phyloP scores from a whole-genome alignment of 2,113 vertebrate genomes.

The Indicator indicator region DNA sequence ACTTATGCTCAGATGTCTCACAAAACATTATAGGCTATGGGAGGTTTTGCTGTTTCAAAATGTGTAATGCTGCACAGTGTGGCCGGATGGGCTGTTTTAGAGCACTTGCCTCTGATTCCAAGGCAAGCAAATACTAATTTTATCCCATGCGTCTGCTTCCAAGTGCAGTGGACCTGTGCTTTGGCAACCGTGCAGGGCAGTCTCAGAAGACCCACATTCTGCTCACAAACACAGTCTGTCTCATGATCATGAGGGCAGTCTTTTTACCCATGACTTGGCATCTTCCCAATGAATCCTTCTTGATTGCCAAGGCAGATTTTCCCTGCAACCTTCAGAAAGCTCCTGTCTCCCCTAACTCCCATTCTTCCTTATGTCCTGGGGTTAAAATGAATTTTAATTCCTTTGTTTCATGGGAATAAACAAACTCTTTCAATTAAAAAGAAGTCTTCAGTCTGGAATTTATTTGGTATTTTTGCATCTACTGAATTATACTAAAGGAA shows the following conservation, averaged over 20 bases:
- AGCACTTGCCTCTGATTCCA: not conserved
- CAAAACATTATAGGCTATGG: not conserved
- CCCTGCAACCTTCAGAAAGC: not conserved
- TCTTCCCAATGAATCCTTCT: not conserved
- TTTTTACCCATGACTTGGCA: conserved; percentile 7
- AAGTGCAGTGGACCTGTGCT: not conserved
- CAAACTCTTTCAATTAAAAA: not conserved
- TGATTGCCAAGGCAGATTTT: not conserved
- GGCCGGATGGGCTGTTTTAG: not conserved
- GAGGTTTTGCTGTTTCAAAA: not conserved
- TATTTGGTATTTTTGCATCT: not conserved
- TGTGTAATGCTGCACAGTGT: not conserved
- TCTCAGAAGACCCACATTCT: not conserved
- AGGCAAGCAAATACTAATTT: not conserved
- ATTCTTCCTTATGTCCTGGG: not conserved
- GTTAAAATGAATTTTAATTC: conserved; percentile 27
- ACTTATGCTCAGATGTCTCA: not conserved
- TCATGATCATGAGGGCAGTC: not conserved
- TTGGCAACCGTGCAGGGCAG: not conserved
- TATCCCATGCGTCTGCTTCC: not conserved
- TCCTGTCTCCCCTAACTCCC: not conserved
- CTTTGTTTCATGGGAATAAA: not conserved
- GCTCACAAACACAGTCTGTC: not conserved
- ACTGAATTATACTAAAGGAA: not conserved
- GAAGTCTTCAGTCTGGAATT: not conserved